Conservation (phyloP, 1,140 invertebrate genomes). For the Cherax destructor region DNA sequence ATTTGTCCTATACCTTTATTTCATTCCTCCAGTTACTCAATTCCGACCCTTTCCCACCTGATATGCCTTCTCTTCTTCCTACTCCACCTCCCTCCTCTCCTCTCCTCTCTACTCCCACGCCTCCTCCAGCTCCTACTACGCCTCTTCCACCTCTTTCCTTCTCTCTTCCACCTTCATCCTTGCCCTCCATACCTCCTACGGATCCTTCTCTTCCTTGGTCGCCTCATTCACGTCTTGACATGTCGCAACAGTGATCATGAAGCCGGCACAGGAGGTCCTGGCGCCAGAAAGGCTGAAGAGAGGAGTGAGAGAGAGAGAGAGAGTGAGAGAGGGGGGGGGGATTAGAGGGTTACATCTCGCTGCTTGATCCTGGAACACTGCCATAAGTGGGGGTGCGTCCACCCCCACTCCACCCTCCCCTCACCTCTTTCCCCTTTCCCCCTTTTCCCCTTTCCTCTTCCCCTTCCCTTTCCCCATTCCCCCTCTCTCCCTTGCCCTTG, state of each 20-base stretch:
- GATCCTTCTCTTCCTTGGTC: background rate
- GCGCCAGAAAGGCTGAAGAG: background rate
- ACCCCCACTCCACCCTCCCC: background rate
- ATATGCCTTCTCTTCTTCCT: background rate
- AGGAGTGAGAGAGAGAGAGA: conserved; percentile 19
- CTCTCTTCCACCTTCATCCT: background rate
- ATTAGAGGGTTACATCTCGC: background rate
- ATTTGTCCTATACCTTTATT: background rate
- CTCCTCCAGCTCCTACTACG: no score
- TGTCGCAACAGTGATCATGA: no score
- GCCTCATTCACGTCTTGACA: no score
- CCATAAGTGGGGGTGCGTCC: background rate
- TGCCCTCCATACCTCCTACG: background rate
- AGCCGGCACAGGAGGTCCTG: no score
- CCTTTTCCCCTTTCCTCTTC: background rate
- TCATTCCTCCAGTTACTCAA: background rate
- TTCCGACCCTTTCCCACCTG: background rate
- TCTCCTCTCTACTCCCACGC: no score
- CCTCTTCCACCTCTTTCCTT: background rate
- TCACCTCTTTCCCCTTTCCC: background rate
- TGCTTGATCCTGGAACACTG: no score
- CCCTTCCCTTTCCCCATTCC: background rate
- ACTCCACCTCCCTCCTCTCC: background rate
- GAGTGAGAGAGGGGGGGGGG: background rate
- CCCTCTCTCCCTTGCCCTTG: background rate